These are phyloP conservation scores for Operophtera brumata DNA, from an alignment of 2,888 invertebrate genomes.

Conservation along the genomic window DNA sequence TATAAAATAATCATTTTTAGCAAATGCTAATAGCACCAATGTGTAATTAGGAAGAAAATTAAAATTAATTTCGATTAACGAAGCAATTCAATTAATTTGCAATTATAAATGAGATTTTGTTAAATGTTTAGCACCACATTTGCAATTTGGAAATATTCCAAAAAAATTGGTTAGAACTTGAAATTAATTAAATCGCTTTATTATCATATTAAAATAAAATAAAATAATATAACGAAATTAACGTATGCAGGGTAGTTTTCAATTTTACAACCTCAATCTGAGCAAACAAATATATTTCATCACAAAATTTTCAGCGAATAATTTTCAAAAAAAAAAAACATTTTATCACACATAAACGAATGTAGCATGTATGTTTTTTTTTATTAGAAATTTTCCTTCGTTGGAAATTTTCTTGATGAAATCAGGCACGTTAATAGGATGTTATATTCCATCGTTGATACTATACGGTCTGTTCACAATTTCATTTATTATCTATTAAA, in stretches of 20 bases:
- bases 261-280: slow-evolving; percentile 69
- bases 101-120: too few species aligned
- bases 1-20: slow-evolving; percentile 44
- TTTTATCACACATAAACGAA: too few species aligned
- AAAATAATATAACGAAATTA: slow-evolving; percentile 34
- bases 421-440: slow-evolving; percentile 68
- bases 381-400: slow-evolving; percentile 11
- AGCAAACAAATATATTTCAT: slow-evolving; percentile 59
- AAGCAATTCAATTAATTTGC: slow-evolving; percentile 8
- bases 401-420: slow-evolving; percentile 43
- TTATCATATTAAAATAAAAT: slow-evolving; percentile 9
- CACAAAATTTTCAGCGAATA: slow-evolving; percentile 38
- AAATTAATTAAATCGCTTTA: slow-evolving; percentile 1
- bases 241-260: slow-evolving; percentile 34
- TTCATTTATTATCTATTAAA: slow-evolving; percentile 22
- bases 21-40: slow-evolving; percentile 73
- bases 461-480: slow-evolving; percentile 21
- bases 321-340: too few species aligned
- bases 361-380: too few species aligned
- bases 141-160: not conserved
- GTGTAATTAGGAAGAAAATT: slow-evolving; percentile 47
- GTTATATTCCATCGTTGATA: slow-evolving; percentile 28
- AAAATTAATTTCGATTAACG: slow-evolving; percentile 12
- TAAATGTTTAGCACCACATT: not conserved
- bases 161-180: not conserved